Percentiles rank a stretch among this genome's conserved stretches.
Evolutionary conservation across 2,113 vertebrate genomes (phyloP).

Genomic region (Lagopus leucura): DNA sequence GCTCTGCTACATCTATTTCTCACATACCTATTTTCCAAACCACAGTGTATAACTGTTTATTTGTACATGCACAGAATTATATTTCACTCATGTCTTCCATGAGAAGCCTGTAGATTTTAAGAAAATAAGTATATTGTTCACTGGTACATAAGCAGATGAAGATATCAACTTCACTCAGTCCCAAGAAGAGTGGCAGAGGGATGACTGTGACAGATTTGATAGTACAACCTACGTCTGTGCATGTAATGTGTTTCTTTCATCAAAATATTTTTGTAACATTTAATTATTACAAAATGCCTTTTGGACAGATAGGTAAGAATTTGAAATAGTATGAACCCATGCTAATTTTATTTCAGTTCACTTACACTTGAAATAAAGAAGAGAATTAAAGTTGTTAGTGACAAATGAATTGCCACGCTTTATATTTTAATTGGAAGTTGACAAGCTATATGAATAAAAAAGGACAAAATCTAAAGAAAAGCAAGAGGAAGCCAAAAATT

Average conservation of each 20-base stretch:
- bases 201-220: not conserved
- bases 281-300: not conserved
- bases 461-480: not conserved
- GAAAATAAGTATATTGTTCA: not conserved
- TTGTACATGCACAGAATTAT: not conserved
- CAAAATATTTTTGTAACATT: not conserved
- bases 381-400: not conserved
- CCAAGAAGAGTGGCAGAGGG: not conserved
- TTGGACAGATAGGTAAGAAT: not conserved
- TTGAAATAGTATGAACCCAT: not conserved
- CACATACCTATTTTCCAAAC: not conserved
- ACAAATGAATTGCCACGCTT: not conserved
- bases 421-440: conserved; percentile 15
- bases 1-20: not conserved
- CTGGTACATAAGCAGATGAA: not conserved
- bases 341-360: not conserved
- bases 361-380: not conserved
- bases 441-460: not conserved
- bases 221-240: not conserved
- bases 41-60: not conserved
- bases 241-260: not conserved
- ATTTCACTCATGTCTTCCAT: not conserved
- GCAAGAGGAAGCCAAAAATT: not conserved
- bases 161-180: not conserved
- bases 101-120: not conserved